phyloP scores from a whole-genome alignment of 2,113 vertebrate species.

The Microtus ochrogaster region DNA sequence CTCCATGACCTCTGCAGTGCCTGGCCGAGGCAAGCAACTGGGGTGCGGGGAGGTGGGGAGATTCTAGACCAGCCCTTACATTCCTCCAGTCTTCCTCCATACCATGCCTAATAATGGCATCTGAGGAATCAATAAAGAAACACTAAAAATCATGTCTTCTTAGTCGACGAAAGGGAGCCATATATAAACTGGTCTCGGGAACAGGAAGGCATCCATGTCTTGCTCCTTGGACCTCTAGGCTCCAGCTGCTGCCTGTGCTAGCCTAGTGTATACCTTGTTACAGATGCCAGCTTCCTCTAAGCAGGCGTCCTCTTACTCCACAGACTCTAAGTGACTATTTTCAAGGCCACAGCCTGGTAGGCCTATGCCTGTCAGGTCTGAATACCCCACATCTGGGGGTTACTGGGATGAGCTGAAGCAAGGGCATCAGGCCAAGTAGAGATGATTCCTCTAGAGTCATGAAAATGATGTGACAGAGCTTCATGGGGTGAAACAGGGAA shows the following conservation, averaged over 20 bases:
- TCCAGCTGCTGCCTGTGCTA: not conserved
- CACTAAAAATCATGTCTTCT: not conserved
- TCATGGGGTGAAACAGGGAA: not conserved
- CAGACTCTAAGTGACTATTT: not conserved
- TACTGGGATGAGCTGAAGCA: not conserved
- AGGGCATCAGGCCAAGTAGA: not conserved
- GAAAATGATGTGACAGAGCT: not conserved
- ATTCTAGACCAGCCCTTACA: not conserved
- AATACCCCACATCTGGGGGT: not conserved
- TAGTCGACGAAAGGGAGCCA: not conserved
- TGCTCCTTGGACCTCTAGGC: too few relatives aligned
- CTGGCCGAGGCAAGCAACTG: not conserved
- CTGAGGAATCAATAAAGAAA: not conserved
- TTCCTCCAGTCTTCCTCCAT: not conserved
- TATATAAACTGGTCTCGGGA: fast-evolving
- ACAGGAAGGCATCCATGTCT: fast-evolving
- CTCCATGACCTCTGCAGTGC: fast-evolving
- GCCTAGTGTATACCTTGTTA: fast-evolving
- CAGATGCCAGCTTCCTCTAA: not conserved
- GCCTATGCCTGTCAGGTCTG: not conserved
- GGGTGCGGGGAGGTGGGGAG: not conserved
- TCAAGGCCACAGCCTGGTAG: not conserved
- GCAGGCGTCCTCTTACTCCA: not conserved
- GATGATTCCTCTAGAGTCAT: not conserved
- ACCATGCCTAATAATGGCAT: not conserved